Evolutionary conservation across 2,888 invertebrate genomes (phyloP).

Genomic region (Thyatira batis): DNA sequence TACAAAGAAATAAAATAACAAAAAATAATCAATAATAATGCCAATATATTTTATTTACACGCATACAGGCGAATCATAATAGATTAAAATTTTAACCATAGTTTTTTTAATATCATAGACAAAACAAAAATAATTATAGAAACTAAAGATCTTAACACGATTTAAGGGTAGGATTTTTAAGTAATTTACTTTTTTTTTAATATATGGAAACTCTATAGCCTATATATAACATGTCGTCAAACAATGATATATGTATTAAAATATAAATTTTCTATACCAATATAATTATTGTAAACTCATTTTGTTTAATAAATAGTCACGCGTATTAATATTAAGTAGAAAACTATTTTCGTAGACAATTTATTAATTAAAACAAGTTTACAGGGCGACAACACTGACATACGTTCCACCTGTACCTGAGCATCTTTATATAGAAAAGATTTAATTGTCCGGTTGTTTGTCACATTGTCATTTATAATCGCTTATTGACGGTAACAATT

Average conservation of each 20-base stretch:
- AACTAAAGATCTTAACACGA: slow-evolving; percentile 1
- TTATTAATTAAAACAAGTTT: background rate
- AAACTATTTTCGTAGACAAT: background rate
- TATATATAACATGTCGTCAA: background rate
- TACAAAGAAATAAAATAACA: slow-evolving; percentile 14
- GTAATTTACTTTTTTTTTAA: background rate
- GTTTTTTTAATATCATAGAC: slow-evolving; percentile 3
- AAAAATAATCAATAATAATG: slow-evolving; percentile 42
- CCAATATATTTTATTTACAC: slow-evolving; percentile 67
- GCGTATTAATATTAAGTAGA: background rate
- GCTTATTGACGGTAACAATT: no score
- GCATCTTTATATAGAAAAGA: no score
- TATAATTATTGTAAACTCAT: background rate
- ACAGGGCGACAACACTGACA: background rate
- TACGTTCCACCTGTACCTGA: background rate
- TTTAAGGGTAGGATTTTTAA: background rate
- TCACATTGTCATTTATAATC: no score
- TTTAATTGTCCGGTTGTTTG: no score
- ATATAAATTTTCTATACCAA: background rate
- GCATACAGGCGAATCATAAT: slow-evolving; percentile 40
- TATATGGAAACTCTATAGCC: background rate
- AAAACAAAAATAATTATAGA: slow-evolving; percentile 6
- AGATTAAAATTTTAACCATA: slow-evolving; percentile 14
- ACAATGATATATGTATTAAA: background rate
- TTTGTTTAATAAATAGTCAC: background rate